Evolutionary conservation across 2,797 vertebrate species (phyloP), one percentile per base, ranked within the genome.

Genomic region (Picus viridis): DNA sequence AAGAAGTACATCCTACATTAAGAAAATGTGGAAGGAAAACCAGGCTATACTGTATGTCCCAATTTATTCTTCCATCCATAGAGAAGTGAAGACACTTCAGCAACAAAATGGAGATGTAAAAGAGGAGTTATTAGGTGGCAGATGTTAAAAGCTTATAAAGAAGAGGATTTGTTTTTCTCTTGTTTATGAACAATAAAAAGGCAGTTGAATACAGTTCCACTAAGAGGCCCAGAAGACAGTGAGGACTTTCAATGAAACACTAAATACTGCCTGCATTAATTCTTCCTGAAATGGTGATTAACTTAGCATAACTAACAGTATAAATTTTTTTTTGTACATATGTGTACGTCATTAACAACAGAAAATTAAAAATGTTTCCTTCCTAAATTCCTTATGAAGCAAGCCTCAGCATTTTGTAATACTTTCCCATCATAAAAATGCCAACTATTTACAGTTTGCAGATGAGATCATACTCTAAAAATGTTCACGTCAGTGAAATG

Each of bases 381-480:
- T 90, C 93, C 94, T 89, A 96, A 86, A 93, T 90, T 95, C 80
- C 93, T 93, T 88, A 74, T 10, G 64, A 94, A 92, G 86, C 64
- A 90, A 96, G 82, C 51, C 92, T 93, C 88, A 86, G 82, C 84
- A 91, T 51, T 96, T 89, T 88, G 83, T 93, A 96, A 97, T 88
- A 96, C 72, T 96, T 97, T 97, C 92, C 96, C 65, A 96, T 90
- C 90, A 91, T 96, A 94, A 97, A 97, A 96, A 75, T 91, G 51
- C 89, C 85, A 93, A 96, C 90, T 92, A 96, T 96, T 97, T 96
- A 94, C 86, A 91, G 92, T 94, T 93, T 90, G 91, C n/a, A 92
- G 92, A 97, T 97, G 96, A 97, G 95, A 71, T 97, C 97, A 97
- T 85, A 62, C 54, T 92, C 64, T 91, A 94, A 94, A 97, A 95